phyloP scores from a whole-genome alignment of 2,888 invertebrate genomes.

The Dicyrtomina minuta region DNA sequence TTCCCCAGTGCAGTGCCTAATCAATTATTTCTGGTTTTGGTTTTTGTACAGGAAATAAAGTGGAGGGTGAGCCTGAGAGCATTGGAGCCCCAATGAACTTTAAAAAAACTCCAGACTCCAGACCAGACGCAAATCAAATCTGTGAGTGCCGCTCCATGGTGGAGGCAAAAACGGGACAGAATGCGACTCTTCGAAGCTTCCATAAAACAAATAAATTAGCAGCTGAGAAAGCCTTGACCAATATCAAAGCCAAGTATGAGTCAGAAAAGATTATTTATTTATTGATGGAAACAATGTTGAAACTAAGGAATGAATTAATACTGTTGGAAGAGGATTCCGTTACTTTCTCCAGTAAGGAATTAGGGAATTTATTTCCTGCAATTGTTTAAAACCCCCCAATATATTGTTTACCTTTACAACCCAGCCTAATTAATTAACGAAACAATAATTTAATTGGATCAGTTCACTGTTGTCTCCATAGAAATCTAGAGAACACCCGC shows the following conservation, averaged over 20 bases:
- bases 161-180: slow-evolving; percentile 96
- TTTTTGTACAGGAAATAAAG: slow-evolving; percentile 26
- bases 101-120: slow-evolving; percentile 91
- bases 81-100: slow-evolving; percentile 43
- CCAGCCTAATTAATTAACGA: too few relatives aligned
- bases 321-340: slow-evolving; percentile 98
- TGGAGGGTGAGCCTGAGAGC: slow-evolving; percentile 43
- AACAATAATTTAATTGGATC: slow-evolving; percentile 6
- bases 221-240: slow-evolving; percentile 94
- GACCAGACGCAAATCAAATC: too few relatives aligned
- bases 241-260: slow-evolving; percentile 98
- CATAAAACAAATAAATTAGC: slow-evolving; percentile 99
- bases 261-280: slow-evolving; percentile 95
- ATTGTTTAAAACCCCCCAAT: not conserved
- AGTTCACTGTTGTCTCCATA: too few relatives aligned
- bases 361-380: not conserved
- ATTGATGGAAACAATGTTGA: slow-evolving; percentile 97
- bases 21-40: not conserved
- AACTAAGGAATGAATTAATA: slow-evolving; percentile 90
- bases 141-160: slow-evolving; percentile 90
- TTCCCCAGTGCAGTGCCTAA: not conserved
- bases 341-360: slow-evolving; percentile 89
- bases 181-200: slow-evolving; percentile 94
- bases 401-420: not conserved
- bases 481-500: too few relatives aligned